These are phyloP conservation scores for Choreutis nemorana DNA, from an alignment of 2,888 invertebrate genomes.

Conservation along the genomic window DNA sequence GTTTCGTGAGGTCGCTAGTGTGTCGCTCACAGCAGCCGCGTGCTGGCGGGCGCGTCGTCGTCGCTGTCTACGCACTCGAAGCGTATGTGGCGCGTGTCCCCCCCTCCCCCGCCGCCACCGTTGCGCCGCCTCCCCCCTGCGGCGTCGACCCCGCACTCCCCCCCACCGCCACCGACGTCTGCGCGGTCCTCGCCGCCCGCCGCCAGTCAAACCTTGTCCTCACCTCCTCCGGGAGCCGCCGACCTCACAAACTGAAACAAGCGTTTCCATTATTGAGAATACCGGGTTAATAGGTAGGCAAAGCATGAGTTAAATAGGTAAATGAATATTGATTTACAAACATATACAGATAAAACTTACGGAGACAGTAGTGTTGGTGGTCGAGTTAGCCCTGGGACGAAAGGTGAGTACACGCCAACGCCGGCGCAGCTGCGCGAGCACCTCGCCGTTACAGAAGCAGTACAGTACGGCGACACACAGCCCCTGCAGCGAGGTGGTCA, in stretches of 20 bases:
- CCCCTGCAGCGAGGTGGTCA: slow-evolving; percentile 91
- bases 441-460: slow-evolving; percentile 96
- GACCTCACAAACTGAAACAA: slow-evolving; percentile 80
- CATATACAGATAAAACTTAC: too few relatives aligned
- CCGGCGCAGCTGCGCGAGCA: slow-evolving; percentile 84
- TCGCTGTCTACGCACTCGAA: slow-evolving; percentile 52
- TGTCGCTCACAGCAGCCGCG: slow-evolving; percentile 30
- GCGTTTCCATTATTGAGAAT: too few relatives aligned
- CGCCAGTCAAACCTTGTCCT: slow-evolving; percentile 86
- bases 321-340: too few relatives aligned
- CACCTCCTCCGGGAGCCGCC: slow-evolving; percentile 70
- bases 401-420: slow-evolving; percentile 86
- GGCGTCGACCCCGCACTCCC: slow-evolving; percentile 5
- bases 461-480: slow-evolving; percentile 90
- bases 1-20: slow-evolving; percentile 5
- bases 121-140: slow-evolving; percentile 9
- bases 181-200: slow-evolving; percentile 33
- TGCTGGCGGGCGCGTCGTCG: slow-evolving; percentile 43
- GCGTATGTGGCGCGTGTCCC: slow-evolving; percentile 37
- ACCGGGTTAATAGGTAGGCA: too few relatives aligned
- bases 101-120: slow-evolving; percentile 10
- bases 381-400: slow-evolving; percentile 82
- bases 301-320: too few relatives aligned
- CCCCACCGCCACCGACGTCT: slow-evolving; percentile 9
- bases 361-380: slow-evolving; percentile 88